Conservation (phyloP, 2,888 invertebrate species). For the Netelia inedita region DNA sequence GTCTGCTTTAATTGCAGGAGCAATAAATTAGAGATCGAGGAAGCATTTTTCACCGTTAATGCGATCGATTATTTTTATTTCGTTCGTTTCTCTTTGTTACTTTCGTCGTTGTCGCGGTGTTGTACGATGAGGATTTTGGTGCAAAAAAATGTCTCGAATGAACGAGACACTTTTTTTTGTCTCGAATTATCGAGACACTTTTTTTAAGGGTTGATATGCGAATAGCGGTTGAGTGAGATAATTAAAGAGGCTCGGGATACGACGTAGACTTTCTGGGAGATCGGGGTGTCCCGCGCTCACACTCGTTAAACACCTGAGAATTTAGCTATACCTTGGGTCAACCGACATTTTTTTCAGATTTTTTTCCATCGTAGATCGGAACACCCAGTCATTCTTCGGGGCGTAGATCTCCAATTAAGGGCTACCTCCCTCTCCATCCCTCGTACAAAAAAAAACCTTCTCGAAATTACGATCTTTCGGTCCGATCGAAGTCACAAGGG, state of each 20-base stretch:
- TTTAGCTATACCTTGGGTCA: conserved; percentile 26
- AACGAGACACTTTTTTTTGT: too few species aligned
- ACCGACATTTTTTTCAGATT: conserved; percentile 8
- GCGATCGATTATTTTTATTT: neutral
- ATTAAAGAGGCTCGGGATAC: too few species aligned
- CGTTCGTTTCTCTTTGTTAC: neutral
- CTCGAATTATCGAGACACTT: too few species aligned
- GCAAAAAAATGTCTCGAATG: too few species aligned
- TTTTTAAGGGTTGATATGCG: too few species aligned
- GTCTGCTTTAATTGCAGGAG: conserved; percentile 50
- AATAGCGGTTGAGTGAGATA: too few species aligned
- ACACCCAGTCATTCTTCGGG: conserved; percentile 51
- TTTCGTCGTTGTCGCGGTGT: neutral
- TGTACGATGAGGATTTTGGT: neutral
- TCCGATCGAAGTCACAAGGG: conserved; percentile 23
- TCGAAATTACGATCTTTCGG: conserved; percentile 8
- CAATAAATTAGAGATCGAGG: conserved; percentile 47
- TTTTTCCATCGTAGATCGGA: conserved; percentile 37
- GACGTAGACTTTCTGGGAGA: too few species aligned
- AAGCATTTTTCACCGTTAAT: conserved; percentile 28
- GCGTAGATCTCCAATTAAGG: conserved; percentile 64
- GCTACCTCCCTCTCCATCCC: conserved; percentile 16
- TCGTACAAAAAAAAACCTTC: conserved; percentile 18
- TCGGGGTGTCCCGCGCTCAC: too few species aligned
- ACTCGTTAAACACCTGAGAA: conserved; percentile 44